Percentiles rank a stretch among this genome's conserved stretches.
These are phyloP conservation scores for Fistularia commersonii DNA, from an alignment of 2,797 vertebrate genomes.

Conservation along the genomic window DNA sequence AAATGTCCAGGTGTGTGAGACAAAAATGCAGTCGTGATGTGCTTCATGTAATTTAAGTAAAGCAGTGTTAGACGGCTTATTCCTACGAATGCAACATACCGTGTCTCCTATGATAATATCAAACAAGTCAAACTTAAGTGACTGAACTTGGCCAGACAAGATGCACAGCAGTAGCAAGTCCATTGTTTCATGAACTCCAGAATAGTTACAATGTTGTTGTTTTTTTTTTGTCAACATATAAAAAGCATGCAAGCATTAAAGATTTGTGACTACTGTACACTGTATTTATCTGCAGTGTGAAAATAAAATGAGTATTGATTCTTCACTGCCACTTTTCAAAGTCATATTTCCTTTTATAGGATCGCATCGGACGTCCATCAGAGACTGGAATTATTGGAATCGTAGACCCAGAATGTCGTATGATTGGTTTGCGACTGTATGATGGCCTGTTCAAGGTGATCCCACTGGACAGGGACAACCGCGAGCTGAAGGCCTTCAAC, in stretches of 20 bases:
- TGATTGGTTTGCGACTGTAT: conserved; percentile 95
- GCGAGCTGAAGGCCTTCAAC: conserved; percentile 97
- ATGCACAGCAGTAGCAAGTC: neutral
- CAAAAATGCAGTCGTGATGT: no score
- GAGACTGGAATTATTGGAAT: conserved; percentile 98
- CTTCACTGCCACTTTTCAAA: conserved; percentile 3
- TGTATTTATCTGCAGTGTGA: neutral
- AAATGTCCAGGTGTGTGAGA: conserved; percentile 87
- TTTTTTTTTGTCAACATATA: neutral
- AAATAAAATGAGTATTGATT: neutral
- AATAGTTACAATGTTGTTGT: no score
- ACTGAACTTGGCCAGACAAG: no score
- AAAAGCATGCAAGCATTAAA: neutral
- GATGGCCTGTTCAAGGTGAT: conserved; percentile 98
- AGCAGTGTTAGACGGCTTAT: no score
- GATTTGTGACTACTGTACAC: neutral
- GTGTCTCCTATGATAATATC: no score
- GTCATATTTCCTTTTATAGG: conserved; percentile 61
- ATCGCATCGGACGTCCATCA: conserved; percentile 95
- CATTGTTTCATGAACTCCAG: no score
- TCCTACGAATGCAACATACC: no score
- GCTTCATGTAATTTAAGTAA: no score
- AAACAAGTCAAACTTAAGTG: no score
- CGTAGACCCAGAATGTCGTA: conserved; percentile 95
- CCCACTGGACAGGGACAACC: conserved; percentile 93